Conservation (phyloP, 2,797 vertebrate species). For the Rhabdomys pumilio region DNA sequence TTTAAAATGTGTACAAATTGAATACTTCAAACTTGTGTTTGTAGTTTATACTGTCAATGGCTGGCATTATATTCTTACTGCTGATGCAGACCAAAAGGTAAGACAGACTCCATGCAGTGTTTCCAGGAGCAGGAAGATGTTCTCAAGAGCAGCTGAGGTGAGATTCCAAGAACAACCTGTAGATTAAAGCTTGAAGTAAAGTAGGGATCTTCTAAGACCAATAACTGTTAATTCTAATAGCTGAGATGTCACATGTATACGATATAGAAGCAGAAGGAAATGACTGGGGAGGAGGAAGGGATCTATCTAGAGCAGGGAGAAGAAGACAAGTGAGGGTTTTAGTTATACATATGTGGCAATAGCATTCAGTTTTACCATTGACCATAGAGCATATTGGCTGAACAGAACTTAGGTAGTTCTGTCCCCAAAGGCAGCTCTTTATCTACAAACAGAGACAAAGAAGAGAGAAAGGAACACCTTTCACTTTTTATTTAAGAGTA, state of each 20-base stretch:
- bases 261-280: background rate
- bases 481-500: background rate
- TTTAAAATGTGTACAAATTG: background rate
- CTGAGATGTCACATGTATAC: background rate
- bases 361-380: background rate
- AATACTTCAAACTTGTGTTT: background rate
- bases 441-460: background rate
- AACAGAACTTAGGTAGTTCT: background rate
- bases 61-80: background rate
- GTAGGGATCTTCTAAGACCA: background rate
- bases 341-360: background rate
- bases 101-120: no score
- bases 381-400: no score
- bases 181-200: background rate
- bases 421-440: background rate
- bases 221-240: background rate
- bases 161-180: background rate
- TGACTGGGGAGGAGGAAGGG: background rate
- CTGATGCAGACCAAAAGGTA: background rate
- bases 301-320: background rate
- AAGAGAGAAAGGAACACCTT: background rate
- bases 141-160: background rate
- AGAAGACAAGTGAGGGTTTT: background rate
- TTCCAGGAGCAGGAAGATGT: background rate
- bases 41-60: background rate